Evolutionary conservation across 2,888 invertebrate genomes (phyloP), one percentile per base, ranked within the genome.

Genomic region (Dasysyrphus albostriatus): DNA sequence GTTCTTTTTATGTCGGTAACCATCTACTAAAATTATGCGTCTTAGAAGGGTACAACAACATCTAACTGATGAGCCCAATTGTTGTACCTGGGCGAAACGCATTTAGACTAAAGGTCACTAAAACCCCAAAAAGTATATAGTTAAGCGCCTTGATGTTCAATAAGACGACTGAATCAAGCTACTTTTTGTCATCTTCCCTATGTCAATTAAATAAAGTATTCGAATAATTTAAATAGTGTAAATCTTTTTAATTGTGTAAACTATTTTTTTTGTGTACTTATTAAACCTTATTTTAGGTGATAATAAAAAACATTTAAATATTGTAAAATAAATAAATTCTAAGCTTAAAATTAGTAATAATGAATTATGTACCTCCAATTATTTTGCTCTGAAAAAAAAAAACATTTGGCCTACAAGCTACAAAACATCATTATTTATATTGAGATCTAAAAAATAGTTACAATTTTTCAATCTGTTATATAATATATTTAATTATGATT

Each of bases 391-490:
- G 42, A 8, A 1, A 61, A 61, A 42, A 24, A 42, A 75, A 70
- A 70, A 70, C 32, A 32, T 65, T 65, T 34, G 12, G 3, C 24
- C 83, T 83, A 61, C 42, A 75, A 75, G 74, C 80, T 83, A 83
- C 83, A 79, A n/a, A 63, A 59, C 65, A 47, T 77, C 51, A 56
- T 78, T 83, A 78, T 63, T 78, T 37, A 79, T 73, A 16, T 77
- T 85, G 85, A 85, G 85, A 85, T 85, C 85, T 85, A 56, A 81
- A 81, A 63, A 32, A 32, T 32, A 32, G 63, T 47, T 32, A 47
- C 9, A 56, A 81, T 73, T 85, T 81, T 61, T 72, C 76, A 81
- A 85, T 61, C 49, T 47, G 34, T 65, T 73, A 44, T 79, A 83
- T 58, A 76, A 56, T n/a, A 10, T n/a, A 32, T 44, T 63, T 61